Percentiles rank a stretch among this genome's conserved stretches.
Evolutionary conservation across 30 jellyfish, hydroid and myxozoan genomes (phyloP).

Genomic region (Phacellophora camtschatica): DNA sequence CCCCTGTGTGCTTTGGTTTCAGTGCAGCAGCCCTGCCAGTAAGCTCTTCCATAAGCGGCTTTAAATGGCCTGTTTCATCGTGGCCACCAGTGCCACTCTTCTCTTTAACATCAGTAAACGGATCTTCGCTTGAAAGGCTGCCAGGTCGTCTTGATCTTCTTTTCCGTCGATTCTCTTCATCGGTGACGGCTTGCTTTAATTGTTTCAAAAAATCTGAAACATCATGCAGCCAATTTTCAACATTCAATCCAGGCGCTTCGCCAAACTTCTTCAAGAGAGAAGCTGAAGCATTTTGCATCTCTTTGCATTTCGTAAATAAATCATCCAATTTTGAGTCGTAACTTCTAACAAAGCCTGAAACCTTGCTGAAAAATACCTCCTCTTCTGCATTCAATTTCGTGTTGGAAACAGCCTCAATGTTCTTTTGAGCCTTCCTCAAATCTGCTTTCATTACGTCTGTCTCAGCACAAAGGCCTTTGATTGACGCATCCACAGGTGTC

Average conservation of each 20-base stretch:
- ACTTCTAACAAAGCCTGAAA: slow-evolving; percentile 15
- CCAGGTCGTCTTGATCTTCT: slow-evolving; percentile 59
- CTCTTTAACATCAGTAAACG: neutral
- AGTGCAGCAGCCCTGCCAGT: slow-evolving; percentile 1
- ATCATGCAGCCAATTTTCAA: slow-evolving; percentile 77
- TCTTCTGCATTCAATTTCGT: neutral
- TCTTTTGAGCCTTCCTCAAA: slow-evolving; percentile 38
- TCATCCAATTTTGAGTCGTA: slow-evolving; percentile 27
- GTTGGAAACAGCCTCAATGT: slow-evolving; percentile 33
- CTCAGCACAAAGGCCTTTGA: slow-evolving; percentile 84
- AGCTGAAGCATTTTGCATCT: slow-evolving; percentile 37
- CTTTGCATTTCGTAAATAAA: slow-evolving; percentile 46
- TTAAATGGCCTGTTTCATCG: neutral
- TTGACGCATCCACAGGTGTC: slow-evolving; percentile 83
- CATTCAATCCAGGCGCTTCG: slow-evolving; percentile 51
- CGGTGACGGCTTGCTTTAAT: slow-evolving; percentile 71
- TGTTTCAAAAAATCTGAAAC: slow-evolving; percentile 80
- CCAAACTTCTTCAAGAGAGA: slow-evolving; percentile 70
- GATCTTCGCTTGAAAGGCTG: slow-evolving; percentile 25
- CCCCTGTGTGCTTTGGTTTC: neutral
- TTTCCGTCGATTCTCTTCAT: slow-evolving; percentile 52
- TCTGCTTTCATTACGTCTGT: slow-evolving; percentile 84
- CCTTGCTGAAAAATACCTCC: slow-evolving; percentile 38
- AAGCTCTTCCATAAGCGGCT: slow-evolving; percentile 23
- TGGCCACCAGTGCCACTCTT: neutral